Base-by-base conservation (phyloP, 2,113 vertebrate species). In the Camelus dromedarius region DNA sequence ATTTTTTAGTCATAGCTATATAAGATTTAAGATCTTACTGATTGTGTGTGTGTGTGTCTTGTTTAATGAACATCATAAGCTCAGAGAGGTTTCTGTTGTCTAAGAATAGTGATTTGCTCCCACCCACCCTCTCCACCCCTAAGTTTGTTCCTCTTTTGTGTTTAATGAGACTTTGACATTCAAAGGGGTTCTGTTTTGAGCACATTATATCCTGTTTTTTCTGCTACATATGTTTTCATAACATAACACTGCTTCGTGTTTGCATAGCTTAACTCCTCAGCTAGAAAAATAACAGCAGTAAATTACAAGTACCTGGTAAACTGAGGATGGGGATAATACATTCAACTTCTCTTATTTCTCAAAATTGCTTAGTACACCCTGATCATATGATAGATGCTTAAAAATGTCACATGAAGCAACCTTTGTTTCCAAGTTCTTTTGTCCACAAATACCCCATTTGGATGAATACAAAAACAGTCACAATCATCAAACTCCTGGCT, bases 101-200 rank as follows among this genome's bases (percentile, higher is more conserved):
- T 48, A 70, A 89, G 70, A 48, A 42, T 4, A 7, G 26, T 1
- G 5, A 60, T 77, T 48, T 20, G 60, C 69, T 50, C 28, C 73
- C 12, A 76, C 18, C 19, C 5, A 12, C 14, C 16, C 24, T 26
- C 6, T 30, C n/a, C 13, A 38, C 28, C 46, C 52, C 26, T 46
- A 84, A 64, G 19, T 80, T 81, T 60, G 95, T 98, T 97, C 96
- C 96, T 97, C 89, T 97, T 96, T 93, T 86, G 79, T 10, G 5
- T 28, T 77, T 64, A 64, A 35, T 32, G 79, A 91, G 81, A 93
- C 62, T 81, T 58, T 60, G 60, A 81, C 38, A 0, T 81, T 95
- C 85, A 93, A 95, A 64, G 38, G 26, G 56, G 32, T 16, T 94
- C 97, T 95, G 79, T 73, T 96, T 85, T 93, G 38, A 93, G 73